These are phyloP conservation scores for Sphaerophoria rueppellii DNA, from an alignment of 2,888 invertebrate species.

Conservation along the genomic window DNA sequence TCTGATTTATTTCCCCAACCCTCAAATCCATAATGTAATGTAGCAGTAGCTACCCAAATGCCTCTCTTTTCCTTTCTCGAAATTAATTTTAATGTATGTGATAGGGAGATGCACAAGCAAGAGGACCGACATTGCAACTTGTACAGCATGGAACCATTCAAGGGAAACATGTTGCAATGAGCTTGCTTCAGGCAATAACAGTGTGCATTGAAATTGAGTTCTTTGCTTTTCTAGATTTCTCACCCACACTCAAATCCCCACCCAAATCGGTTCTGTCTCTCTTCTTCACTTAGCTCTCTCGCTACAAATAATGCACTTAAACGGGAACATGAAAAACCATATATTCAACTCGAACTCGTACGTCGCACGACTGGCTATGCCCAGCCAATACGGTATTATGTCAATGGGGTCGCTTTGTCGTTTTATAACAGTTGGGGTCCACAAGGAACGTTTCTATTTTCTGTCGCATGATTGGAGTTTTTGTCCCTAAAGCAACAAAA, in stretches of 20 bases:
- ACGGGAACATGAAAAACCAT: background rate
- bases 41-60: background rate
- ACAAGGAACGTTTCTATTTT: constrained; percentile 56
- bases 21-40: background rate
- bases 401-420: constrained; percentile 65
- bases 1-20: constrained; percentile 23
- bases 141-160: constrained; percentile 37
- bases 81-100: constrained; percentile 36
- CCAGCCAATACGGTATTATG: constrained; percentile 23
- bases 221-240: background rate
- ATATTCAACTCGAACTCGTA: background rate
- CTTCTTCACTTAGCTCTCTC: background rate
- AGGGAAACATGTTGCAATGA: constrained; percentile 67
- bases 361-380: constrained; percentile 2
- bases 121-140: constrained; percentile 8
- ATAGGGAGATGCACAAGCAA: too few species aligned
- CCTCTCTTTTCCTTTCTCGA: background rate
- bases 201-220: constrained; percentile 52
- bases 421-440: constrained; percentile 46
- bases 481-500: constrained; percentile 48
- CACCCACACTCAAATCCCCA: background rate
- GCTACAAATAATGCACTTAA: constrained; percentile 8
- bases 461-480: constrained; percentile 50
- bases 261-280: too few species aligned
- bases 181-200: constrained; percentile 48